These are phyloP conservation scores for Corynorhinus townsendii DNA, from an alignment of 2,113 vertebrate genomes.

Conservation along the genomic window DNA sequence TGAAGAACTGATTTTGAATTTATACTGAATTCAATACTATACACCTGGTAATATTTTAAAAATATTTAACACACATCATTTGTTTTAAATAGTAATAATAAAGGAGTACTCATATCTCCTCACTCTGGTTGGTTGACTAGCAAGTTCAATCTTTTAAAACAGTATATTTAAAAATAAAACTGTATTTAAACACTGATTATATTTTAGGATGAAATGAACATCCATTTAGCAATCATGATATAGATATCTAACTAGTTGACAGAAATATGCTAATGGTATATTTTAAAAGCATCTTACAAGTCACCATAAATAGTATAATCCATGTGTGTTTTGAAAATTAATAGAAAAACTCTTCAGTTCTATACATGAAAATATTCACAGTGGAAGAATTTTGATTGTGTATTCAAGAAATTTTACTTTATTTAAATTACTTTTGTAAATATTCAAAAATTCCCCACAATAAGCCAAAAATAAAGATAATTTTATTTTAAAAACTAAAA, in stretches of 20 bases:
- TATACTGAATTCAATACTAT: background rate
- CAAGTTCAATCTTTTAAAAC: background rate
- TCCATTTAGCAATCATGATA: background rate
- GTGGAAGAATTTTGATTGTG: background rate
- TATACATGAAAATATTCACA: background rate
- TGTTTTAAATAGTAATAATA: background rate
- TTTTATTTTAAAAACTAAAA: background rate
- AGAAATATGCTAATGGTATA: background rate
- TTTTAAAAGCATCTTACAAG: background rate
- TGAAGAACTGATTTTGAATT: background rate
- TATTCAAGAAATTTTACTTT: background rate
- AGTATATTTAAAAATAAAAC: background rate
- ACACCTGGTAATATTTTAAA: background rate
- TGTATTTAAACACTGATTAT: background rate
- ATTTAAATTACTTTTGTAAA: background rate
- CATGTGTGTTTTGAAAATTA: background rate
- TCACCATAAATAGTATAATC: background rate
- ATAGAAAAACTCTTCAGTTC: background rate
- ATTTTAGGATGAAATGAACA: background rate
- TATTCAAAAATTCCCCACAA: background rate
- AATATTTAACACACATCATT: background rate
- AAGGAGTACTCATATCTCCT: background rate
- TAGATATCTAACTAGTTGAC: background rate
- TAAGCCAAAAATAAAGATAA: background rate
- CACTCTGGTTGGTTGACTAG: background rate